A percentile compares a stretch with the other conserved stretches of the same genome.
Conservation (phyloP, 1,140 invertebrate genomes). For the Uloborus diversus region DNA sequence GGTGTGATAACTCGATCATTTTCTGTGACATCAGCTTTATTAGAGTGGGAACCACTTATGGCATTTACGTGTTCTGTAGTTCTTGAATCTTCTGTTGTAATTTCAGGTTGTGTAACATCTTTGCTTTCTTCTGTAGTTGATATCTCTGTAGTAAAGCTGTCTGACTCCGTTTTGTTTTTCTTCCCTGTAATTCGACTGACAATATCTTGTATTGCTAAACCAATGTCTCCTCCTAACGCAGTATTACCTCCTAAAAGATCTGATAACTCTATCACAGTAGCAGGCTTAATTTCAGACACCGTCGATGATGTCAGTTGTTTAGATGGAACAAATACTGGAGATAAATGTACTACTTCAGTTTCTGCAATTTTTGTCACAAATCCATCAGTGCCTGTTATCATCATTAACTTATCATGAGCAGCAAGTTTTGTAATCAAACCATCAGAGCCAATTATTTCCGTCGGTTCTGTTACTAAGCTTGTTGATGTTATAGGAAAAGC, state of each 20-base stretch:
- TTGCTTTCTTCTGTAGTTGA: slow-evolving; percentile 2
- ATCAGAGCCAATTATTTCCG: slow-evolving; percentile 56
- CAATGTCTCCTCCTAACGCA: slow-evolving; percentile 58
- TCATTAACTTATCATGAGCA: slow-evolving; percentile 39
- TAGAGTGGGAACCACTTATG: not conserved
- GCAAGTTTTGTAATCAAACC: slow-evolving; percentile 44
- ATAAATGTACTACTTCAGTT: slow-evolving; percentile 9
- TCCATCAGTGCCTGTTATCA: slow-evolving; percentile 57
- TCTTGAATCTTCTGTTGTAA: not conserved
- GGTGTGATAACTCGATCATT: not conserved
- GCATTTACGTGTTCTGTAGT: not conserved
- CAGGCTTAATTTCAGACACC: slow-evolving; percentile 57
- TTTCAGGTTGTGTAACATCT: not conserved
- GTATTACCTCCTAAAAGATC: slow-evolving; percentile 59
- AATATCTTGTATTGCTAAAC: slow-evolving; percentile 60
- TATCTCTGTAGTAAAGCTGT: not conserved
- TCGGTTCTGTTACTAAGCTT: slow-evolving; percentile 47
- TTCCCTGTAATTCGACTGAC: slow-evolving; percentile 53
- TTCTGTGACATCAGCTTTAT: too few relatives aligned
- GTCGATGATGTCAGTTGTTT: not conserved
- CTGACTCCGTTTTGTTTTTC: slow-evolving; percentile 39
- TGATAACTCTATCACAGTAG: slow-evolving; percentile 60
- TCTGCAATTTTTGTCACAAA: slow-evolving; percentile 50
- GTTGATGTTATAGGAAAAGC: slow-evolving; percentile 47
- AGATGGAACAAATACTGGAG: slow-evolving; percentile 17